Base-by-base conservation (phyloP, 2,888 invertebrate genomes). In the Sussaba pulchella region DNA sequence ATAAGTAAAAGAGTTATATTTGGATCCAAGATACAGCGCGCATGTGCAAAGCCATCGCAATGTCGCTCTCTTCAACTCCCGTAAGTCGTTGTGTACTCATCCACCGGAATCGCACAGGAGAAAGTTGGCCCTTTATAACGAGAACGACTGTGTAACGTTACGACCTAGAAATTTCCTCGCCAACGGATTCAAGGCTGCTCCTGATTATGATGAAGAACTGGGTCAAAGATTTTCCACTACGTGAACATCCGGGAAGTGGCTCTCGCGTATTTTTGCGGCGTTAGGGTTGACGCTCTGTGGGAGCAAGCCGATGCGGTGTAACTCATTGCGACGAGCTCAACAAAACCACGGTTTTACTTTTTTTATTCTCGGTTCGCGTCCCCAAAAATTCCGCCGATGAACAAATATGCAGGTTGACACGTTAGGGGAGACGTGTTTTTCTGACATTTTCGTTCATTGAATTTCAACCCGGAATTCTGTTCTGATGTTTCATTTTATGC, bases 171-270 rank as follows among this genome's bases (percentile, higher is more conserved):
- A 79, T 64, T 64, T 52, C 71, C 71, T 71, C 71, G 73, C 64
- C 63, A 76, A 79, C 74, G 79, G 66, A 69, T 82, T 80, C 70
- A 73, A n/a, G 1, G 61, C 17, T 59, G 43, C 45, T 17, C 9
- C 36, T 64, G 31, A 26, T 26, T 19, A 26, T 19, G 26, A 12
- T 45, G 71, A 63, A 72, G 54, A 82, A 83, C 82, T 82, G 79
- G 82, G 61, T 77, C 82, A 78, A 82, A 83, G 71, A 82, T 82
- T 83, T 83, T 82, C 82, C 77, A 47, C 70, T 63, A 31, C 74
- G 74, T 77, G 75, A 83, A 77, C 80, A 80, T 82, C 82, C 82
- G 45, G 63, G 67, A 63, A 80, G 73, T 61, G 74, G 61, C 71
- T 24, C 43, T 43, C 26, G 43, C 24, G 63, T 41, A 50, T n/a